Base-by-base conservation (phyloP, 1,140 invertebrate species). In the Hypothenemus hampei region DNA sequence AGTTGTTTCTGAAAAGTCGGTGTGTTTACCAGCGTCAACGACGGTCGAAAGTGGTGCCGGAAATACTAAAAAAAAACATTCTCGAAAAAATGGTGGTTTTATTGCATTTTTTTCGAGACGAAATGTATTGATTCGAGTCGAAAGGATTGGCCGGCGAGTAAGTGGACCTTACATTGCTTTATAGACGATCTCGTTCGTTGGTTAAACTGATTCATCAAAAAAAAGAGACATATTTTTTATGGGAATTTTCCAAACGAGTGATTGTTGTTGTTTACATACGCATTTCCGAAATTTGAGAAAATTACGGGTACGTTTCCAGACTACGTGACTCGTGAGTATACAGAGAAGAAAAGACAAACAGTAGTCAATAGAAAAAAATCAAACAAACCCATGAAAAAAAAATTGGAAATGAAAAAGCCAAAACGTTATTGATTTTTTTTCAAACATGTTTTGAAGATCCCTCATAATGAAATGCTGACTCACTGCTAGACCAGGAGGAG, bases 171-270 rank as follows among this genome's bases (percentile, higher is more conserved):
- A 68, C 66, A 68, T 69, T 63, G 61, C 68, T n/a, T n/a, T n/a
- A n/a, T n/a, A n/a, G n/a, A n/a, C n/a, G n/a, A n/a, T n/a, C n/a
- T n/a, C 69, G 65, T 67, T 66, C n/a, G 69, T 69, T 72, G 68
- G 70, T 64, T 69, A 65, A n/a, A 66, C 65, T 69, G 65, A 69
- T 63, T 70, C 69, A 65, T 70, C 68, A 72, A 70, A 71, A 70
- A 70, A 68, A 65, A 67, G 62, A 59, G 65, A 66, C 62, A 65
- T 59, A 65, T 63, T 70, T 70, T 70, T 70, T 67, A 64, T 64
- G 43, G 68, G 66, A 69, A 70, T 68, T 71, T 71, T 71, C 69
- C 68, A 70, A 70, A 70, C 68, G 68, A 70, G 64, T 70, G 69
- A 67, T 65, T 10, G 21, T 16, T 43, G 35, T n/a, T n/a, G n/a